These are phyloP conservation scores for Microplitis mediator DNA, from an alignment of 1,140 invertebrate species.

Conservation along the genomic window DNA sequence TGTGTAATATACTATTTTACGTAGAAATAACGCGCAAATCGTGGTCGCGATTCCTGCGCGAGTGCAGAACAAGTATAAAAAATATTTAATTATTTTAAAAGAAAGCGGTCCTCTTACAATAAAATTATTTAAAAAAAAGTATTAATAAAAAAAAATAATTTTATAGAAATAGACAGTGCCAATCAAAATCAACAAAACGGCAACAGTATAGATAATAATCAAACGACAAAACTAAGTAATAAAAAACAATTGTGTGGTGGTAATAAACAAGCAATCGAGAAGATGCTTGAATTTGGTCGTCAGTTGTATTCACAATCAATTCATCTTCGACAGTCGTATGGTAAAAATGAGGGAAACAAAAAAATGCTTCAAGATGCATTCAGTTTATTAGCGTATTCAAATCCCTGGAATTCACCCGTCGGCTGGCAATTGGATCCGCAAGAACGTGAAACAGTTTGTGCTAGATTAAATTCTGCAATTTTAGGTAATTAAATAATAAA, in stretches of 20 bases:
- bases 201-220: not conserved
- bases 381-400: slow-evolving; percentile 95
- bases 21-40: too few species aligned
- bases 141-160: not conserved
- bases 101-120: too few species aligned
- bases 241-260: slow-evolving; percentile 75
- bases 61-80: too few species aligned
- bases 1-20: too few species aligned
- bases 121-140: too few species aligned
- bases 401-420: slow-evolving; percentile 95
- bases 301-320: slow-evolving; percentile 92
- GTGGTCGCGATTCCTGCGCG: too few species aligned
- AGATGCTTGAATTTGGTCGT: slow-evolving; percentile 92
- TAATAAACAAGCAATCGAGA: slow-evolving; percentile 81
- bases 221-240: slow-evolving; percentile 40
- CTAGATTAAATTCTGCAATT: slow-evolving; percentile 96
- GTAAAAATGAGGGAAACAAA: slow-evolving; percentile 85
- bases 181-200: slow-evolving; percentile 50
- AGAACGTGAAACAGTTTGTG: slow-evolving; percentile 92
- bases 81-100: too few species aligned
- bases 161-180: slow-evolving; percentile 58
- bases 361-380: slow-evolving; percentile 97
- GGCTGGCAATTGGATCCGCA: slow-evolving; percentile 93
- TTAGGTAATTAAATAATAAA: slow-evolving; percentile 68
- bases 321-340: slow-evolving; percentile 80